These are phyloP conservation scores for Drosophila infuscata DNA, from an alignment of 2,888 invertebrate species.

Conservation along the genomic window DNA sequence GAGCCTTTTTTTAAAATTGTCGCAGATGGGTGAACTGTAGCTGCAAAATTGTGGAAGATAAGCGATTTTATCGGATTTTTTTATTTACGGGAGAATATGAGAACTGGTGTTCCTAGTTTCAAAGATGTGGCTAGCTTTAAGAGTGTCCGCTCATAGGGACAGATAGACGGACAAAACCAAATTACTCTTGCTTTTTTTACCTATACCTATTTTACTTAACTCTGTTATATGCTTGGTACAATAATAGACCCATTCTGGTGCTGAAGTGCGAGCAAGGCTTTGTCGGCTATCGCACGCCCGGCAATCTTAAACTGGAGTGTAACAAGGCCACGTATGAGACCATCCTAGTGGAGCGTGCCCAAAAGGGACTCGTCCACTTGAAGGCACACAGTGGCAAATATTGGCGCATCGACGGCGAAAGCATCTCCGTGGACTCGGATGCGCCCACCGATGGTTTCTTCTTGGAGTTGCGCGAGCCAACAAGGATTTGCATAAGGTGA, in stretches of 20 bases:
- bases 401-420: conserved; percentile 96
- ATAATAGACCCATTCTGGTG: conserved; percentile 93
- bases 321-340: conserved; percentile 98
- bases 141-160: not conserved
- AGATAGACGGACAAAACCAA: not conserved
- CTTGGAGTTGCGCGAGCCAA: conserved; percentile 96
- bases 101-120: not conserved
- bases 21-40: no score
- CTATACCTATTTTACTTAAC: not conserved
- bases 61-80: not conserved
- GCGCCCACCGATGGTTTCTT: conserved; percentile 93
- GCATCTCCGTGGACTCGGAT: conserved; percentile 94
- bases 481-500: conserved; percentile 93
- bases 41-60: no score
- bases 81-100: no score
- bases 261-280: conserved; percentile 98
- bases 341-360: conserved; percentile 94
- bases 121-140: not conserved
- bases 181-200: not conserved
- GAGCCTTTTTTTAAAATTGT: not conserved
- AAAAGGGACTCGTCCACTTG: conserved; percentile 95
- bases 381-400: conserved; percentile 97
- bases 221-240: not conserved
- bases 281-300: conserved; percentile 94
- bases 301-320: conserved; percentile 94